Percentiles rank a stretch among this genome's conserved stretches.
Conservation (phyloP, 2,888 invertebrate genomes). For the Scelioninae gen. 2 region DNA sequence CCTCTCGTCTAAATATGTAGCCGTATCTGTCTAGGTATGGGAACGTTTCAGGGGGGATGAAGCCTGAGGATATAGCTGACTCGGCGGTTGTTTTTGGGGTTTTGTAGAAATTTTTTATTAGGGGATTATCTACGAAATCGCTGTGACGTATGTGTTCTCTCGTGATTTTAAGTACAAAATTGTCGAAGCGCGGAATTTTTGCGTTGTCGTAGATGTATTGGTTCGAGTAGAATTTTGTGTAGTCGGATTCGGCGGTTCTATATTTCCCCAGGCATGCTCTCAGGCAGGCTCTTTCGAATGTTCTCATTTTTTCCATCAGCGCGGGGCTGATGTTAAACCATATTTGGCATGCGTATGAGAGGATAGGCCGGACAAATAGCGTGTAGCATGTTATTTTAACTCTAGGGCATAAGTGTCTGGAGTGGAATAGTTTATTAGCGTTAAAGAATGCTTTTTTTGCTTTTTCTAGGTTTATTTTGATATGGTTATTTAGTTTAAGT, state of each 20-base stretch:
- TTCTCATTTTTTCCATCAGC: constrained; percentile 44
- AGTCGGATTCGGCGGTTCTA: constrained; percentile 28
- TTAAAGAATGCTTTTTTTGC: constrained; percentile 53
- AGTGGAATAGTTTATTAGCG: constrained; percentile 51
- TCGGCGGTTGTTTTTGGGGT: too few species aligned
- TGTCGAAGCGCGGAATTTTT: not conserved
- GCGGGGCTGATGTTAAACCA: constrained; percentile 43
- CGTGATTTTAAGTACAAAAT: too few species aligned
- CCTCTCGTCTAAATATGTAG: too few species aligned
- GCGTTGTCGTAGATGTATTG: not conserved
- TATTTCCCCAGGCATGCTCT: constrained; percentile 29
- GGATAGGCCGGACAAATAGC: constrained; percentile 47
- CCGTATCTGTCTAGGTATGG: too few species aligned
- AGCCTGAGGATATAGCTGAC: too few species aligned
- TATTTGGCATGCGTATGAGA: constrained; percentile 32
- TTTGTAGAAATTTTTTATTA: too few species aligned
- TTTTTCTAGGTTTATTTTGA: constrained; percentile 42
- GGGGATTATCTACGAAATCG: too few species aligned
- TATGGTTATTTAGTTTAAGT: constrained; percentile 30
- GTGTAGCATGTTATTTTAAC: constrained; percentile 59
- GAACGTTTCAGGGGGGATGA: too few species aligned
- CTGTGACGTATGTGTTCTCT: too few species aligned
- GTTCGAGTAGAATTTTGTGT: constrained; percentile 1
- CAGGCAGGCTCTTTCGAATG: constrained; percentile 40
- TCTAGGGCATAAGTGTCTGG: constrained; percentile 17